Percentiles rank a stretch among this genome's conserved stretches.
phyloP scores from a whole-genome alignment of 2,113 vertebrate species.

The Nannobrachium achirus region DNA sequence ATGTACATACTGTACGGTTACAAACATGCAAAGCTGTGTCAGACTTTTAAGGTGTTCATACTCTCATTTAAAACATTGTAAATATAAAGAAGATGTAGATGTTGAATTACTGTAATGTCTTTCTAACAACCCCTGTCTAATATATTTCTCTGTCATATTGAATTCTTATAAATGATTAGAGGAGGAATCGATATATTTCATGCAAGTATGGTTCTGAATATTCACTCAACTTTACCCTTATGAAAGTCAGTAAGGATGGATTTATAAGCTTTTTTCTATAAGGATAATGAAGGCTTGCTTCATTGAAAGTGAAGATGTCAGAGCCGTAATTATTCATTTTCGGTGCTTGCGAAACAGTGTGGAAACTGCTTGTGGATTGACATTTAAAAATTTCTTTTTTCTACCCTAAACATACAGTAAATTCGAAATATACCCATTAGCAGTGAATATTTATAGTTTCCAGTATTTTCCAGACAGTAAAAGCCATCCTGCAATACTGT shows the following conservation, averaged over 20 bases:
- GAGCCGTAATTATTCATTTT: not conserved
- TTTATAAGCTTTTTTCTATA: conserved; percentile 14
- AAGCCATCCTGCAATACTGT: conserved; percentile 5
- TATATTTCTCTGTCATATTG: conserved; percentile 40
- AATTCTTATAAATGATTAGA: conserved; percentile 19
- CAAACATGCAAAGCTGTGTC: conserved; percentile 33
- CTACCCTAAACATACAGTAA: not conserved
- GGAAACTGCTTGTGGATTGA: not conserved
- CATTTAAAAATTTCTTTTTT: not conserved
- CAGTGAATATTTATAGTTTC: not conserved
- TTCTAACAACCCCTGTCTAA: conserved; percentile 60
- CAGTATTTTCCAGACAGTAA: conserved; percentile 6
- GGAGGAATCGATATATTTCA: conserved; percentile 22
- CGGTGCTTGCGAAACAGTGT: not conserved
- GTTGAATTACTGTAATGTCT: conserved; percentile 59
- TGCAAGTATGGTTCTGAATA: not conserved
- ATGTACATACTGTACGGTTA: conserved; percentile 49
- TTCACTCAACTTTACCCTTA: conserved; percentile 6
- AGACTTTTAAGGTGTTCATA: conserved; percentile 48
- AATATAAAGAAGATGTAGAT: conserved; percentile 67
- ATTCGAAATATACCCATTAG: not conserved
- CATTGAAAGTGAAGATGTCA: conserved; percentile 7
- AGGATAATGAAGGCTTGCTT: conserved; percentile 29
- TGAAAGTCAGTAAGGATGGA: conserved; percentile 8
- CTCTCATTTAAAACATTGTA: conserved; percentile 61